These are phyloP conservation scores for Globodera rostochiensis DNA, from an alignment of 1,140 invertebrate genomes.

Conservation along the genomic window DNA sequence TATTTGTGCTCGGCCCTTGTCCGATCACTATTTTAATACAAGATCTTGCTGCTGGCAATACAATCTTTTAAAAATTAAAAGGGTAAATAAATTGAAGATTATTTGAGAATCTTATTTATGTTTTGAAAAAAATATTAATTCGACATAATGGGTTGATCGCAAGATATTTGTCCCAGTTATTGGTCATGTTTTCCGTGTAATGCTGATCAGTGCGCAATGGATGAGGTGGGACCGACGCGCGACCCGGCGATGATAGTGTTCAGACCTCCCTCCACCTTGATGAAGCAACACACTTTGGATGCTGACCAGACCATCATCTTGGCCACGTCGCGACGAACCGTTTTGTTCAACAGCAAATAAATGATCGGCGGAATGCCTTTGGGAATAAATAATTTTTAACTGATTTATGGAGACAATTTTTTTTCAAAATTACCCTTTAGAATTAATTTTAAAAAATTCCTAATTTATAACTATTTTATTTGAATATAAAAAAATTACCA, in stretches of 20 bases:
- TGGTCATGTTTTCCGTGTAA: too few species aligned
- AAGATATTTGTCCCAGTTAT: too few species aligned
- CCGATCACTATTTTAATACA: too few species aligned
- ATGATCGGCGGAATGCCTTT: conserved; percentile 23
- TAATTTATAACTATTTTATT: neutral
- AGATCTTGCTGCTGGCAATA: too few species aligned
- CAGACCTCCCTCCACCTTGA: neutral
- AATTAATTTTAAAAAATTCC: too few species aligned
- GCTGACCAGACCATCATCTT: conserved; percentile 4
- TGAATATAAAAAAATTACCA: conserved; percentile 2
- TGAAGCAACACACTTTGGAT: conserved; percentile 9
- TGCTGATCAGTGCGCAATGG: neutral
- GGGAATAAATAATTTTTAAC: neutral
- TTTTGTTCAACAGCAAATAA: conserved; percentile 23
- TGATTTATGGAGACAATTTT: neutral
- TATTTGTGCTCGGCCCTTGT: too few species aligned
- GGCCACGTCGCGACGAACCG: conserved; percentile 26
- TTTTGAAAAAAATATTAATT: too few species aligned
- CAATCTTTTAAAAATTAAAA: too few species aligned
- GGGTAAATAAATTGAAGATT: too few species aligned
- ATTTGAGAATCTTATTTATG: too few species aligned
- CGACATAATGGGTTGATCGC: too few species aligned
- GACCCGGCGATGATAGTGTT: neutral
- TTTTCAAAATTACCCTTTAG: neutral
- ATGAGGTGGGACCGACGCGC: neutral